These are phyloP conservation scores for Lycophotia porphyrea DNA, from an alignment of 2,888 invertebrate species.

Conservation along the genomic window DNA sequence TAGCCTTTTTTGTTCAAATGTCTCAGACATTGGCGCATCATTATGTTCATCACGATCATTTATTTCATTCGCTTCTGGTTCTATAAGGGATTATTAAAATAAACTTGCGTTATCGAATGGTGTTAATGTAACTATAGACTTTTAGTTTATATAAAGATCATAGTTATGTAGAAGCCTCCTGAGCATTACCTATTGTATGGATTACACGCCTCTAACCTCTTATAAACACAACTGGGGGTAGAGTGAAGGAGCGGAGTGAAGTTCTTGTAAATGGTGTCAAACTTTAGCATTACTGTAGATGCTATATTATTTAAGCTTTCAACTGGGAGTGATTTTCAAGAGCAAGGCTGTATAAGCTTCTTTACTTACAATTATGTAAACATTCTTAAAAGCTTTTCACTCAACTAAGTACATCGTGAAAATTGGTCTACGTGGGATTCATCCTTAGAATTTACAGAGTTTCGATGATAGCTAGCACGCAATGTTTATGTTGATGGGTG, in stretches of 20 bases:
- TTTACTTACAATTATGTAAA: slow-evolving; percentile 6
- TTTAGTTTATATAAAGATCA: slow-evolving; percentile 48
- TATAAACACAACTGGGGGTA: slow-evolving; percentile 36
- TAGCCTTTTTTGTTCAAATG: slow-evolving; percentile 10
- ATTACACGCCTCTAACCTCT: slow-evolving; percentile 31
- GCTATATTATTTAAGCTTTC: slow-evolving; percentile 19
- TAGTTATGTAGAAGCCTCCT: slow-evolving; percentile 13
- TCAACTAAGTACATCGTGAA: slow-evolving; percentile 10
- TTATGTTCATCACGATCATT: slow-evolving; percentile 36
- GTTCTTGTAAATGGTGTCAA: slow-evolving; percentile 49
- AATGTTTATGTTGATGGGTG: slow-evolving; percentile 13
- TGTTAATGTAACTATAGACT: slow-evolving; percentile 50
- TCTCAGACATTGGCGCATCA: slow-evolving; percentile 11
- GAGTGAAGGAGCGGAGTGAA: slow-evolving; percentile 39
- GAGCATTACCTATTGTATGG: slow-evolving; percentile 24
- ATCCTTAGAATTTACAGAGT: not conserved
- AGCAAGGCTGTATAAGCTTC: slow-evolving; percentile 26
- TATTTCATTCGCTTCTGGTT: slow-evolving; percentile 50
- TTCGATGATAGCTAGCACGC: slow-evolving; percentile 13
- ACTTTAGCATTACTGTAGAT: slow-evolving; percentile 36
- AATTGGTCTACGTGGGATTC: not conserved
- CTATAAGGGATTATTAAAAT: slow-evolving; percentile 41
- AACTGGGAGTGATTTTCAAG: slow-evolving; percentile 32
- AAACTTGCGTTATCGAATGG: slow-evolving; percentile 46
- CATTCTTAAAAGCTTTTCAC: slow-evolving; percentile 16